These are phyloP conservation scores for Petrosia ficiformis DNA, from an alignment of 37 sponge, comb jelly and placozoan species.

Conservation along the genomic window DNA sequence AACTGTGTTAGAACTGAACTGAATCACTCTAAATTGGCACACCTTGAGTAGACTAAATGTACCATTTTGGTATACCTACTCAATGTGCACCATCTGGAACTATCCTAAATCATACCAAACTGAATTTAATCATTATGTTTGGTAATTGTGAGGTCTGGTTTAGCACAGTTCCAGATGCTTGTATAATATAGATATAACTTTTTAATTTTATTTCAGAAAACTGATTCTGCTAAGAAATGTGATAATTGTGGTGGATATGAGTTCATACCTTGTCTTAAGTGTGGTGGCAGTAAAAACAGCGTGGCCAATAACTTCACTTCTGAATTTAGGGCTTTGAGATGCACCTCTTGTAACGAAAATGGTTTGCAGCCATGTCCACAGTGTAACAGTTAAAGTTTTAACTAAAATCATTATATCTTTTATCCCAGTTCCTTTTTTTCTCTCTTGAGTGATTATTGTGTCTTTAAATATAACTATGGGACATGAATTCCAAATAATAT, in stretches of 20 bases:
- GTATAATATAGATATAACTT: not conserved
- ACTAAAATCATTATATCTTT: not conserved
- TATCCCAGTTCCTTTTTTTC: not conserved
- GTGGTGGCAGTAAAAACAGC: conserved; percentile 83
- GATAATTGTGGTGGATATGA: conserved; percentile 62
- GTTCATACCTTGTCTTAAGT: conserved; percentile 66
- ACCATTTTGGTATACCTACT: too few relatives aligned
- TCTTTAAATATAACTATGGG: too few relatives aligned
- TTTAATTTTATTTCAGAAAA: conserved; percentile 13
- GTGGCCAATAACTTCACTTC: conserved; percentile 60
- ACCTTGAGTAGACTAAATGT: too few relatives aligned
- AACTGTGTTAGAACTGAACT: too few relatives aligned
- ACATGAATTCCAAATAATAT: too few relatives aligned
- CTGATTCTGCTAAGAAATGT: conserved; percentile 27
- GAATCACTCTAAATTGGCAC: too few relatives aligned
- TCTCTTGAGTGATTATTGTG: not conserved
- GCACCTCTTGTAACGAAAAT: conserved; percentile 74
- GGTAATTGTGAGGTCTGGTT: not conserved
- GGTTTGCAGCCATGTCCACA: conserved; percentile 70
- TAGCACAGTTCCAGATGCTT: not conserved
- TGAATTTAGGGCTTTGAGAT: conserved; percentile 68
- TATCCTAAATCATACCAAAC: not conserved
- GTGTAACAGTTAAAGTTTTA: conserved; percentile 25
- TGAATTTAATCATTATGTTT: not conserved
- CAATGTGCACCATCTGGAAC: too few relatives aligned